A percentile compares a stretch with the other conserved stretches of the same genome.
phyloP scores from a whole-genome alignment of 2,797 vertebrate genomes.

The Melanotaenia boesemani region DNA sequence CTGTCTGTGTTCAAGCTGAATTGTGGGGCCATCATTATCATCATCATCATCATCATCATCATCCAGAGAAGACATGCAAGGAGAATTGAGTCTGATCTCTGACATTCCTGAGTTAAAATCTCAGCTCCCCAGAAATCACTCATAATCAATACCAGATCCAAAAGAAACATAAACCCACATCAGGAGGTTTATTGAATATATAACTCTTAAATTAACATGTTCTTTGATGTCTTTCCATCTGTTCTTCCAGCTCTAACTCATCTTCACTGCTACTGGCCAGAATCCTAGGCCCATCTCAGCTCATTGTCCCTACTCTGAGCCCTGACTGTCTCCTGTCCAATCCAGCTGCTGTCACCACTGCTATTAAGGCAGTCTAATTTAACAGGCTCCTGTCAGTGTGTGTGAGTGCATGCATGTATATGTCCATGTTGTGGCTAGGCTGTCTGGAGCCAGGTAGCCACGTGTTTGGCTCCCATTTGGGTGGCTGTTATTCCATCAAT shows the following conservation, averaged over 20 bases:
- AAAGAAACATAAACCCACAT: constrained; percentile 52
- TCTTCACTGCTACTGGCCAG: constrained; percentile 48
- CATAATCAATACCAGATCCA: constrained; percentile 56
- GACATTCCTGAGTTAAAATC: constrained; percentile 25
- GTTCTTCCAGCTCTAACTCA: constrained; percentile 26
- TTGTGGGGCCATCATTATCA: constrained; percentile 47
- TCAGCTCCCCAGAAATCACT: constrained; percentile 14
- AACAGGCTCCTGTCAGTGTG: constrained; percentile 65
- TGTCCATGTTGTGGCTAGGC: constrained; percentile 56
- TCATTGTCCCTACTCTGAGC: constrained; percentile 57
- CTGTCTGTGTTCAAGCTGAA: constrained; percentile 35
- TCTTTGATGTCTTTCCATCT: constrained; percentile 57
- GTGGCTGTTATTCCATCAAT: constrained; percentile 58
- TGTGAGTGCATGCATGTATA: constrained; percentile 35
- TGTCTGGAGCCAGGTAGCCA: constrained; percentile 75
- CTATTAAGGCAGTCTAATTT: constrained; percentile 70
- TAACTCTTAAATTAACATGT: constrained; percentile 51
- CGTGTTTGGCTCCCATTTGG: constrained; percentile 63
- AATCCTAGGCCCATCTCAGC: constrained; percentile 59
- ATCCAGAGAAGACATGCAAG: constrained; percentile 20
- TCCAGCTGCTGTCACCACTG: constrained; percentile 69
- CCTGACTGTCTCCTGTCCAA: constrained; percentile 47
- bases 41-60: not conserved
- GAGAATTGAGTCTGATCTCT: constrained; percentile 29
- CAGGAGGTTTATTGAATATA: constrained; percentile 65